A percentile compares a stretch with the other conserved stretches of the same genome.
Evolutionary conservation across 2,888 invertebrate genomes (phyloP).

Genomic region (Cacoxenus indagator): DNA sequence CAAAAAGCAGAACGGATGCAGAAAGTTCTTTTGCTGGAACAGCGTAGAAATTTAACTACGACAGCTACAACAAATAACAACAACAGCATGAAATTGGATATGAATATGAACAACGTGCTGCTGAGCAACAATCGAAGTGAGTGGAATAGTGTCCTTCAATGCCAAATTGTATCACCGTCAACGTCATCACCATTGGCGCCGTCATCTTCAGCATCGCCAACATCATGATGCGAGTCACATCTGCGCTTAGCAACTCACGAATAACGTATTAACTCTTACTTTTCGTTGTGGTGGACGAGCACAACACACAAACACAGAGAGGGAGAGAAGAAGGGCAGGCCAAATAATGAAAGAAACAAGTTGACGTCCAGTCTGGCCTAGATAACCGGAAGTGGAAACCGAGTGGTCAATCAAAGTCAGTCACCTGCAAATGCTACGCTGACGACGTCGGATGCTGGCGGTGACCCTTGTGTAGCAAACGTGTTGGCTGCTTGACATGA

Average conservation of each 20-base stretch:
- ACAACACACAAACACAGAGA: no score
- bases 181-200: background rate
- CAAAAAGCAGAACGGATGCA: no score
- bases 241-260: slow-evolving; percentile 65
- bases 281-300: slow-evolving; percentile 32
- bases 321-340: no score
- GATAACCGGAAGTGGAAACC: slow-evolving; percentile 22
- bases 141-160: no score
- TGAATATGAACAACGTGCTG: no score
- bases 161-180: background rate
- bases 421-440: slow-evolving; percentile 38
- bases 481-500: background rate
- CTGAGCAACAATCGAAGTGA: no score
- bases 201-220: slow-evolving; percentile 11
- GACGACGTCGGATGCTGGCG: slow-evolving; percentile 21
- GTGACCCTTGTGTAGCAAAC: no score
- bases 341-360: no score
- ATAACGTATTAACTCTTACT: slow-evolving; percentile 63
- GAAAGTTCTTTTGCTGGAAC: no score
- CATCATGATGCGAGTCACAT: slow-evolving; percentile 62
- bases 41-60: no score
- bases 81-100: no score
- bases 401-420: slow-evolving; percentile 52
- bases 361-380: background rate
- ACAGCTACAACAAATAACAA: no score